Evolutionary conservation across 1,140 invertebrate genomes (phyloP), one percentile per base, ranked within the genome.

Genomic region (Coenobita brevimanus): DNA sequence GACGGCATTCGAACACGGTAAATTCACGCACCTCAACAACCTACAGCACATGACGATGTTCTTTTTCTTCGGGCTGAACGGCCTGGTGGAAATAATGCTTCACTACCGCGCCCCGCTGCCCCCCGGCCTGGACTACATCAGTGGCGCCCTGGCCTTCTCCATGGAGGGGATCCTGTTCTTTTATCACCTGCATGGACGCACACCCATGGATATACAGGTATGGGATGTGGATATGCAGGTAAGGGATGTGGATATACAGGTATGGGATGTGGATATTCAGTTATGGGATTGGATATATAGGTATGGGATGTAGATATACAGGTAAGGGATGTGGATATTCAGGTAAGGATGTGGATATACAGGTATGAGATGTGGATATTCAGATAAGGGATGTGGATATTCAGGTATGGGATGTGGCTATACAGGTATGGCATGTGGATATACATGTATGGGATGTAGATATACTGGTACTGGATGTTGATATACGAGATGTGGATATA

Each of bases 21-120:
- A 89, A 33, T 92, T 93, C 82, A 89, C 90, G 1, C 80, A 90
- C 62, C 85, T 92, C 60, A 92, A 91, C 8, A 94, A 94, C 91
- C 92, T 92, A 21, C 94, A 94, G 86, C 94, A 94, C 89, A 93
- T 93, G 33, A 94, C 93, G 0, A 94, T 94, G 93, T 94, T 92
- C 90, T 93, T 93, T 89, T 93, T 93, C 85, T 94, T 94, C 89
- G 92, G 92, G 21, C 67, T 94, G 10, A 92, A 92, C 38, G 93
- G 92, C 41, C 88, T 93, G 0, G 81, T 93, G 17, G 94, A 94
- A 73, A 88, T 94, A 2, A 43, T 92, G 0, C 90, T 91, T 78
- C 92, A 92, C 89, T 92, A 92, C 89, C 89, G 90, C 43, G 89
- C 86, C 50, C 89, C 91, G 38, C 75, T 92, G 1, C 92, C 93